Evolutionary conservation across 2,113 vertebrate genomes (phyloP).

Genomic region (Mystacornis crossleyi): DNA sequence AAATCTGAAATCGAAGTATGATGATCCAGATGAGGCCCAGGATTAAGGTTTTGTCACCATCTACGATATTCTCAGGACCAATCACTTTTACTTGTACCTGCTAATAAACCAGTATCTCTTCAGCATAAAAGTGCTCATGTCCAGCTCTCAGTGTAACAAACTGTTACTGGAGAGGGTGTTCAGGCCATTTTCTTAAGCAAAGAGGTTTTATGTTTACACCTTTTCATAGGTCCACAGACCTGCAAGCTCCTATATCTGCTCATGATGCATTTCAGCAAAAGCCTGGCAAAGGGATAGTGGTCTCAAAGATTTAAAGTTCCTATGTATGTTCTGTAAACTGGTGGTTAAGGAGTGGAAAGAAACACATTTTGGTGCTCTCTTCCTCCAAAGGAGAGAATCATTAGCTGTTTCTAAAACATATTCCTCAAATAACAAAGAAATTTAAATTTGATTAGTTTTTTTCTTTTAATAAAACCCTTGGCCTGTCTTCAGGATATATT

Average conservation of each 20-base stretch:
- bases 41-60: constrained; percentile 89
- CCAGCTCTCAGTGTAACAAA: not conserved
- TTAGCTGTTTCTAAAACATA: not conserved
- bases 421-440: not conserved
- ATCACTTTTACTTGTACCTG: constrained; percentile 89
- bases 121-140: not conserved
- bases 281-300: not conserved
- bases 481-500: not conserved
- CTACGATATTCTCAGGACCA: constrained; percentile 92
- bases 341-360: not conserved
- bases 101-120: not conserved
- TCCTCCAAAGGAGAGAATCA: not conserved
- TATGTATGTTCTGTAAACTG: not conserved
- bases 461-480: not conserved
- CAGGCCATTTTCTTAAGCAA: not conserved
- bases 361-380: not conserved
- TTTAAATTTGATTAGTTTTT: not conserved
- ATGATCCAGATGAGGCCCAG: constrained; percentile 93
- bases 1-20: constrained; percentile 92
- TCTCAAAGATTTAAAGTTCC: not conserved
- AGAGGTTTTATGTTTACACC: not conserved
- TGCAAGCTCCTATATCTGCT: not conserved
- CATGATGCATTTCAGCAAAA: not conserved
- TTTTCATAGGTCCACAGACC: not conserved
- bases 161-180: not conserved